Percentiles rank a stretch among this genome's conserved stretches.
phyloP scores from a whole-genome alignment of 2,113 vertebrate genomes.

The Anoura caudifer region DNA sequence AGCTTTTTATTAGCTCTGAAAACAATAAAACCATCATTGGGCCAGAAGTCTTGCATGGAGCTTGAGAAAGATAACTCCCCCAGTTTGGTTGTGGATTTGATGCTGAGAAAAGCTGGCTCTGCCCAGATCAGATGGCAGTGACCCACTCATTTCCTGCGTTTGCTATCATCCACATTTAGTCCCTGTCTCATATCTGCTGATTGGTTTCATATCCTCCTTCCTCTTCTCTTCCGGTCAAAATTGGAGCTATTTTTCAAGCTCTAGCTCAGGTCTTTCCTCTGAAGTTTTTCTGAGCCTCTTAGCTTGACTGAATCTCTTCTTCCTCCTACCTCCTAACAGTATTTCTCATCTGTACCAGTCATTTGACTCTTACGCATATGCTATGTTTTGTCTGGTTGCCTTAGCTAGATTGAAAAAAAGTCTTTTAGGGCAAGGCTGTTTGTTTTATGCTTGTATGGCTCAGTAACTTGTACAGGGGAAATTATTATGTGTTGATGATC shows the following conservation, averaged over 20 bases:
- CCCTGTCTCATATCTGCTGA: conserved; percentile 27
- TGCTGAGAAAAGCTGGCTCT: neutral
- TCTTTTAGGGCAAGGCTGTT: neutral
- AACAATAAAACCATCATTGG: conserved; percentile 1
- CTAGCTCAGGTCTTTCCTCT: neutral
- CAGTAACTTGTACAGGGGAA: neutral
- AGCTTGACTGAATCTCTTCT: conserved; percentile 18
- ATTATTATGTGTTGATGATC: neutral
- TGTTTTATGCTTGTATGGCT: neutral
- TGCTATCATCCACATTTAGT: neutral
- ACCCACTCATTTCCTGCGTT: conserved; percentile 33
- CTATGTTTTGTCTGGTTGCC: conserved; percentile 21
- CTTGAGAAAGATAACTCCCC: neutral
- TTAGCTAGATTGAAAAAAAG: conserved; percentile 3
- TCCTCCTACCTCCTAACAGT: neutral
- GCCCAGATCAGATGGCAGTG: neutral
- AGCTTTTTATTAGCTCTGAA: conserved; percentile 40
- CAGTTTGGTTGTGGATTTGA: neutral
- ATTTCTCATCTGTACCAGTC: neutral
- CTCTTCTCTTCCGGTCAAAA: conserved; percentile 45
- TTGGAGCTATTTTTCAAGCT: conserved; percentile 59
- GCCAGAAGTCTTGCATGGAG: neutral
- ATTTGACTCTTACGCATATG: neutral
- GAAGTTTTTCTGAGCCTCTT: neutral
- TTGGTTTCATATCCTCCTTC: conserved; percentile 32